phyloP scores from a whole-genome alignment of 2,888 invertebrate genomes.

The Drosophila emarginata region DNA sequence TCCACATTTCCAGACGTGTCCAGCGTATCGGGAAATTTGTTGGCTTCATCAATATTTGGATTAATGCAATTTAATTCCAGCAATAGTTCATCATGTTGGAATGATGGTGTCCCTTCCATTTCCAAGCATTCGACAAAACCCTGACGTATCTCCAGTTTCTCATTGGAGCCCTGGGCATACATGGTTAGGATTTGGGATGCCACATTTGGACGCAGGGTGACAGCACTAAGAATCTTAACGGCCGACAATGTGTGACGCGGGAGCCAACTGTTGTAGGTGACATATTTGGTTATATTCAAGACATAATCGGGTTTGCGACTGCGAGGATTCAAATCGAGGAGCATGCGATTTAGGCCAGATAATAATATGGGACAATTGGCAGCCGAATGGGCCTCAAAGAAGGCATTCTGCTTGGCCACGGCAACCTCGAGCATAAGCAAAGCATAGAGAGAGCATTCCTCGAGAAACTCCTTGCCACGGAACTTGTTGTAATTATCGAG shows the following conservation, averaged over 20 bases:
- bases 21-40: background rate
- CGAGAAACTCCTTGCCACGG: slow-evolving; percentile 87
- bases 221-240: slow-evolving; percentile 87
- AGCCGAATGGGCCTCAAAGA: slow-evolving; percentile 86
- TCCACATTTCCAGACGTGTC: background rate
- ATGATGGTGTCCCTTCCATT: slow-evolving; percentile 75
- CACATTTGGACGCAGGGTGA: slow-evolving; percentile 86
- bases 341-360: slow-evolving; percentile 90
- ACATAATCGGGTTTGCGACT: slow-evolving; percentile 91
- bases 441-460: slow-evolving; percentile 87
- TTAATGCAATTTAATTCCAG: slow-evolving; percentile 23
- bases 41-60: background rate
- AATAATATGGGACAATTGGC: slow-evolving; percentile 87
- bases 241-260: slow-evolving; percentile 87
- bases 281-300: slow-evolving; percentile 89
- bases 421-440: slow-evolving; percentile 90
- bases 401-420: slow-evolving; percentile 88
- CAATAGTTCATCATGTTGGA: slow-evolving; percentile 16
- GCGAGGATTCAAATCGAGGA: slow-evolving; percentile 90
- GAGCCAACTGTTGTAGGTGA: slow-evolving; percentile 86
- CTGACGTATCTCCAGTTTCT: slow-evolving; percentile 86
- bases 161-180: slow-evolving; percentile 86
- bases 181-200: slow-evolving; percentile 89
- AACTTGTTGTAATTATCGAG: slow-evolving; percentile 88
- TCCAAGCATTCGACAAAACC: slow-evolving; percentile 96